Evolutionary conservation across 2,888 invertebrate species (phyloP).

Genomic region (Torymus texanus): DNA sequence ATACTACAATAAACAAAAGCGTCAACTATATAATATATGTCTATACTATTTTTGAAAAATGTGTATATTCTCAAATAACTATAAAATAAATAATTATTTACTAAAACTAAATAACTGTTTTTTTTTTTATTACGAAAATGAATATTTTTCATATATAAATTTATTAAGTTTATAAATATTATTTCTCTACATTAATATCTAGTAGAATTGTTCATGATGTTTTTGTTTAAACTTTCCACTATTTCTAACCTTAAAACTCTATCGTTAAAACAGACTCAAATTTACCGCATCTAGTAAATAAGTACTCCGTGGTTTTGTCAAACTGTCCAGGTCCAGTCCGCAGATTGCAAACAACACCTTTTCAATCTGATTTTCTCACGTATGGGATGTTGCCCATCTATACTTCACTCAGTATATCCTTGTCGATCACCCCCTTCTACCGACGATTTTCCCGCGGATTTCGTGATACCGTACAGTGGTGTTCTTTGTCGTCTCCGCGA

Average conservation of each 20-base stretch:
- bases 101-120: not conserved
- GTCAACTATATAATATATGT: slow-evolving; percentile 35
- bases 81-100: slow-evolving; percentile 36
- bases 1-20: slow-evolving; percentile 26
- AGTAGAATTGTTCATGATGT: too few relatives aligned
- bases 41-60: slow-evolving; percentile 43
- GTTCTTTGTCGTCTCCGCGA: slow-evolving; percentile 17
- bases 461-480: slow-evolving; percentile 40
- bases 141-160: not conserved
- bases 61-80: slow-evolving; percentile 38
- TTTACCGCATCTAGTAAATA: not conserved
- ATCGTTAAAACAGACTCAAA: too few relatives aligned
- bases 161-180: not conserved
- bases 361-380: not conserved
- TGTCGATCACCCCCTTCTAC: slow-evolving; percentile 40
- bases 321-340: slow-evolving; percentile 21
- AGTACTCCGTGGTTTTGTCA: slow-evolving; percentile 6
- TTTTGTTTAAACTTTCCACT: too few relatives aligned
- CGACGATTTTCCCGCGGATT: slow-evolving; percentile 60
- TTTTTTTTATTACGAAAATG: not conserved
- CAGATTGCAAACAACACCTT: slow-evolving; percentile 32
- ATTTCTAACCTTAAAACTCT: too few relatives aligned
- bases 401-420: not conserved
- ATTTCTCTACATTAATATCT: not conserved
- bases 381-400: slow-evolving; percentile 22